Base-by-base conservation (phyloP, 2,888 invertebrate species). In the Drosophila siamana region DNA sequence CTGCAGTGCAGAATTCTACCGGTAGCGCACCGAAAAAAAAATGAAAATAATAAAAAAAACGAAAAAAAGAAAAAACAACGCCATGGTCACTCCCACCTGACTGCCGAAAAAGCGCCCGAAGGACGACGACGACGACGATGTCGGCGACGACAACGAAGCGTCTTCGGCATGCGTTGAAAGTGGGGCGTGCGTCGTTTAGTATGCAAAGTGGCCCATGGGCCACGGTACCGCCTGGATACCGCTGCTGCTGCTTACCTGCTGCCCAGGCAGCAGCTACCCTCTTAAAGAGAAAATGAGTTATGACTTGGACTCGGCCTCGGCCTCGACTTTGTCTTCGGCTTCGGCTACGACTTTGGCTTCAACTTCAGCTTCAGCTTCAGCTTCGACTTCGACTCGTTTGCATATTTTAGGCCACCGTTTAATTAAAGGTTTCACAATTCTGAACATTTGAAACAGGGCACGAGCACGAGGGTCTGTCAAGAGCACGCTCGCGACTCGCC, bases 341-440 rank as follows among this genome's bases (percentile, higher is more conserved):
- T 62, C 67, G 79, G 71, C 57, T 73, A 11, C 22, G 46, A 30
- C 38, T 48, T 52, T 56, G 54, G 9, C 11, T 11, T 76, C 74
- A 6, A 65, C 30, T 55, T 63, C 67, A 79, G 71, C 57, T 74
- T 15, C 22, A 41, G 22, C 30, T 33, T 5, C n/a, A 46, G 40
- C 44, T 82, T 40, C 68, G 70, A 51, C 91, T 89, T 77, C 48
- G 64, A 52, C 91, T 89, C 80, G 85, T 91, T 91, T 91, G 91
- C 92, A 91, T 92, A 92, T 91, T 91, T 91, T 90, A 91, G 90
- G 91, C 91, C 91, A 91, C 91, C 83, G 91, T 91, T 91, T 91
- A 91, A 91, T 92, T 91, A 91, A 90, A 90, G 90, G 91, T 86
- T 86, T 83, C 89, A 88, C 86, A 85, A 71, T 71, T 69, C 64